Percentiles rank a stretch among this genome's conserved stretches.
phyloP scores from a whole-genome alignment of 2,797 vertebrate species.

The Enteromius radiatus region DNA sequence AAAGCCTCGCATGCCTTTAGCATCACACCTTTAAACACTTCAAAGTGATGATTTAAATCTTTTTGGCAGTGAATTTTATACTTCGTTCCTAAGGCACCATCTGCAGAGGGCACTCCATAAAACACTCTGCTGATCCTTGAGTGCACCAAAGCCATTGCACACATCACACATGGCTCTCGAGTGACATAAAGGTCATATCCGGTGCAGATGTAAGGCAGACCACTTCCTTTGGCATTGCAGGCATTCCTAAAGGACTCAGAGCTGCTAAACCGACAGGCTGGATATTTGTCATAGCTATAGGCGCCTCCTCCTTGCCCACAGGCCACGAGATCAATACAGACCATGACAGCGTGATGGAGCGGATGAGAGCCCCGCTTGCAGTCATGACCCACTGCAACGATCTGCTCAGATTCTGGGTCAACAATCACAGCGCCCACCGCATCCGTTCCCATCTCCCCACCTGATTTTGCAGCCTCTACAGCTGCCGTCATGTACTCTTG shows the following conservation, averaged over 20 bases:
- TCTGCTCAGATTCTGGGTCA: slow-evolving; percentile 69
- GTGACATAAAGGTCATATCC: slow-evolving; percentile 89
- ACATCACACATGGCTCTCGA: slow-evolving; percentile 89
- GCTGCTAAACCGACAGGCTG: slow-evolving; percentile 67
- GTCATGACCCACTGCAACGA: slow-evolving; percentile 84
- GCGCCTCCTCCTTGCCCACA: slow-evolving; percentile 82
- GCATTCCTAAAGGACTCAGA: neutral
- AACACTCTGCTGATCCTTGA: slow-evolving; percentile 86
- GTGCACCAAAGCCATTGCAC: slow-evolving; percentile 89
- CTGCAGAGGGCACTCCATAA: slow-evolving; percentile 76
- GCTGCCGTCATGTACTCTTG: slow-evolving; percentile 81
- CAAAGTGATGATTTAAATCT: slow-evolving; percentile 88
- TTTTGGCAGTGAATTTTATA: slow-evolving; percentile 83
- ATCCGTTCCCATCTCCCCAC: slow-evolving; percentile 70
- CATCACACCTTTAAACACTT: slow-evolving; percentile 83
- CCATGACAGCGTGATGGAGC: slow-evolving; percentile 87
- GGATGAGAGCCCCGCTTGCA: slow-evolving; percentile 70
- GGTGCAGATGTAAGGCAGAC: slow-evolving; percentile 85
- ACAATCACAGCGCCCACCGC: slow-evolving; percentile 82
- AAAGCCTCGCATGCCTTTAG: slow-evolving; percentile 75
- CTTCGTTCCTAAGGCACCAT: slow-evolving; percentile 83
- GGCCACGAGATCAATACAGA: slow-evolving; percentile 87
- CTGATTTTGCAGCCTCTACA: slow-evolving; percentile 73
- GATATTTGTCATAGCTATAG: slow-evolving; percentile 69
- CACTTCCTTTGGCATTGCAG: slow-evolving; percentile 22